These are phyloP conservation scores for Drosophila yakuba DNA, from an alignment of 1,140 invertebrate species.

Conservation along the genomic window DNA sequence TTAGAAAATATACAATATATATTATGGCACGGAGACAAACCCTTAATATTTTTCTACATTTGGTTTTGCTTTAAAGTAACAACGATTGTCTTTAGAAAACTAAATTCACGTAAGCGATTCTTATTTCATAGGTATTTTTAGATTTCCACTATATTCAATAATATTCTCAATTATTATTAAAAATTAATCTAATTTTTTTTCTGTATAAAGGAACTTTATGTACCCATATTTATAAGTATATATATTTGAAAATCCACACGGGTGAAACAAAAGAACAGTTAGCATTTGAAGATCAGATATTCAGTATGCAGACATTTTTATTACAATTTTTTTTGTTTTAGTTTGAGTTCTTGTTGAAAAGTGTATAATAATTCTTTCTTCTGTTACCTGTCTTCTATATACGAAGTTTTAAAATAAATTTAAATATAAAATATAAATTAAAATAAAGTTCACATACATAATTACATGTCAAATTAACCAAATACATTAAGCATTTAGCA, in stretches of 20 bases:
- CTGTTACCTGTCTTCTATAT: no score
- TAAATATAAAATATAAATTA: no score
- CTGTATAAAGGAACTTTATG: constrained; percentile 50
- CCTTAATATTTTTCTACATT: neutral
- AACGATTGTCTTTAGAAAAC: constrained; percentile 83
- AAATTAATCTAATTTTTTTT: constrained; percentile 18
- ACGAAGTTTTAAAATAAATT: no score
- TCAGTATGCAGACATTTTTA: constrained; percentile 13
- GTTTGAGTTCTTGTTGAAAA: no score
- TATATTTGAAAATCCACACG: constrained; percentile 49
- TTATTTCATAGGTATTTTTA: constrained; percentile 59
- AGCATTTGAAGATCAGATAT: constrained; percentile 45
- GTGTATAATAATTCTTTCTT: no score
- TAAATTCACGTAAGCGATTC: constrained; percentile 72
- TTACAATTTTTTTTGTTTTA: neutral
- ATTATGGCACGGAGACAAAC: constrained; percentile 39
- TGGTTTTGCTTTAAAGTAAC: constrained; percentile 54
- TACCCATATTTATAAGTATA: constrained; percentile 30
- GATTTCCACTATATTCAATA: constrained; percentile 16
- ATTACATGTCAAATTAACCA: no score
- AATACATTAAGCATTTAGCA: no score
- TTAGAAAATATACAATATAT: constrained; percentile 56
- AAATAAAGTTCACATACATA: no score
- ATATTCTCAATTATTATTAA: constrained; percentile 2
- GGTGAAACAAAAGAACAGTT: constrained; percentile 52